Percentiles rank a stretch among this genome's conserved stretches.
Conservation (phyloP, 2,888 invertebrate genomes). For the Trileptium ribeirensis region DNA sequence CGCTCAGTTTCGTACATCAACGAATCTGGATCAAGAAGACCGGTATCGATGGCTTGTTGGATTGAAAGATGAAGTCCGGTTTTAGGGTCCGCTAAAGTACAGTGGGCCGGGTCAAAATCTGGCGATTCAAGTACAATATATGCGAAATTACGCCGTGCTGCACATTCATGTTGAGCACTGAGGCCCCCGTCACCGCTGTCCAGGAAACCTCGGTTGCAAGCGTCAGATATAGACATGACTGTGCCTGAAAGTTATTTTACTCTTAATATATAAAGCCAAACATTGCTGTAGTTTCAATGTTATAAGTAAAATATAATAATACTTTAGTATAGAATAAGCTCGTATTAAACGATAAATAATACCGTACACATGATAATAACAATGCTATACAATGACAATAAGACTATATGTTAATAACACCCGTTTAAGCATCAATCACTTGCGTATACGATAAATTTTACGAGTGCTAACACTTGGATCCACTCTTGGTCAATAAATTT, state of each 20-base stretch:
- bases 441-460: too few relatives aligned
- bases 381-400: too few relatives aligned
- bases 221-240: conserved; percentile 66
- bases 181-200: conserved; percentile 65
- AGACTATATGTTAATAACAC: too few relatives aligned
- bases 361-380: too few relatives aligned
- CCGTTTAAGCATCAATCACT: too few relatives aligned
- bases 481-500: too few relatives aligned
- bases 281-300: too few relatives aligned
- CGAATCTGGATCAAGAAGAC: conserved; percentile 58
- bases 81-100: conserved; percentile 71
- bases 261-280: too few relatives aligned
- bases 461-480: too few relatives aligned
- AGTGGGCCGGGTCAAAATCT: conserved; percentile 53
- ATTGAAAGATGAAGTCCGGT: conserved; percentile 70
- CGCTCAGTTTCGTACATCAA: conserved; percentile 65
- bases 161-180: conserved; percentile 14
- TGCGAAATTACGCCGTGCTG: conserved; percentile 19
- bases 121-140: conserved; percentile 64
- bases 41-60: conserved; percentile 70
- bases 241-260: not conserved
- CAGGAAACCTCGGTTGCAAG: conserved; percentile 69
- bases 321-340: too few relatives aligned
- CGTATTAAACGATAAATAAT: too few relatives aligned
- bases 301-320: too few relatives aligned